Evolutionary conservation across 2,888 invertebrate species (phyloP).

Genomic region (Tetheella fluctuosa): DNA sequence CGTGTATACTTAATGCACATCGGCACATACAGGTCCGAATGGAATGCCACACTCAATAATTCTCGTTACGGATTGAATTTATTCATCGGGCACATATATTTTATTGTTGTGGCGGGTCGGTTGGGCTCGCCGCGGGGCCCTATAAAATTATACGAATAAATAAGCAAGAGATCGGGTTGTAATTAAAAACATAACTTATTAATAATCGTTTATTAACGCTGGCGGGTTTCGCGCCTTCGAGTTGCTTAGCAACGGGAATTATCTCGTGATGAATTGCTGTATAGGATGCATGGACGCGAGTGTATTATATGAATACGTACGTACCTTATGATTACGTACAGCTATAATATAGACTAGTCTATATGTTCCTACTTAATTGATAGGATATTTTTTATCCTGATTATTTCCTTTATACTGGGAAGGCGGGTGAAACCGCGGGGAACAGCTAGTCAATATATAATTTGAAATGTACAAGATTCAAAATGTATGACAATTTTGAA

Average conservation of each 20-base stretch:
- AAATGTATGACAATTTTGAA: too few species aligned
- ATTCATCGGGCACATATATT: slow-evolving; percentile 75
- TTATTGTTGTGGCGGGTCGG: slow-evolving; percentile 68
- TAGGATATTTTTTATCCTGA: too few species aligned
- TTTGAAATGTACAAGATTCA: too few species aligned
- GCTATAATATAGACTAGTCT: too few species aligned
- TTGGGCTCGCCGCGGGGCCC: slow-evolving; percentile 73
- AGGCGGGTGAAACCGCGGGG: too few species aligned
- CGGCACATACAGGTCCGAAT: slow-evolving; percentile 52
- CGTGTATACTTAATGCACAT: slow-evolving; percentile 46
- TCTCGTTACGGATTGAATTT: slow-evolving; percentile 82
- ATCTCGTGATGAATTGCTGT: background rate
- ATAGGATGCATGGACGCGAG: background rate
- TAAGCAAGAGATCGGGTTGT: slow-evolving; percentile 73
- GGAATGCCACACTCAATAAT: slow-evolving; percentile 72
- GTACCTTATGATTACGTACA: too few species aligned
- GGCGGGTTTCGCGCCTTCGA: slow-evolving; percentile 74
- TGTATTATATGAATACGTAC: too few species aligned
- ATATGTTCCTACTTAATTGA: too few species aligned
- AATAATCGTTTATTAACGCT: slow-evolving; percentile 81
- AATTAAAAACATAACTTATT: slow-evolving; percentile 84
- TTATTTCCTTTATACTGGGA: too few species aligned
- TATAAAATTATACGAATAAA: slow-evolving; percentile 83
- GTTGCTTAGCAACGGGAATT: slow-evolving; percentile 28
- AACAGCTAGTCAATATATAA: too few species aligned